These are phyloP conservation scores for Mesorhabditis spiculigera DNA, from an alignment of 2,888 invertebrate genomes.

Conservation along the genomic window DNA sequence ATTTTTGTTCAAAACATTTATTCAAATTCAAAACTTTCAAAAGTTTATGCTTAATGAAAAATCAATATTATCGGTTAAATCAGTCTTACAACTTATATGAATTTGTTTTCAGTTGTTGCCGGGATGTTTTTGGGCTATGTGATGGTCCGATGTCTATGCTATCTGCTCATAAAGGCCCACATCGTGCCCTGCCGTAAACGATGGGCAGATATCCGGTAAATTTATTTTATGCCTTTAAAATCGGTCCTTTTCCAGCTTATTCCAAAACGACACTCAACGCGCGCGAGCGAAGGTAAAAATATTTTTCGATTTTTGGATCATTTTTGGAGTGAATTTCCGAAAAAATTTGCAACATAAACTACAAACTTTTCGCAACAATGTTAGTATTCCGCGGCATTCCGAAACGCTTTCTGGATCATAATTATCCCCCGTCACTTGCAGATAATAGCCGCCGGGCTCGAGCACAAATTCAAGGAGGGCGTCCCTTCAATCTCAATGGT, in stretches of 20 bases:
- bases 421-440: not conserved
- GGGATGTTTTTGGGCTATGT: not conserved
- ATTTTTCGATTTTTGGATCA: not conserved
- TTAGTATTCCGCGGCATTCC: too few species aligned
- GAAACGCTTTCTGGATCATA: too few species aligned
- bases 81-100: not conserved
- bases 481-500: constrained; percentile 1
- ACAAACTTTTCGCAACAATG: not conserved
- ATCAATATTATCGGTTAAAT: not conserved
- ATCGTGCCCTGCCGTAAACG: not conserved
- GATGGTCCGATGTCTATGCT: not conserved
- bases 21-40: not conserved
- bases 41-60: not conserved
- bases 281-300: not conserved
- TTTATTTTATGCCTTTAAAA: not conserved
- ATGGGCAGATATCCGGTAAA: not conserved
- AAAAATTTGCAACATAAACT: too few species aligned
- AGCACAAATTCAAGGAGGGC: constrained; percentile 4
- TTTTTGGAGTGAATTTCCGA: not conserved
- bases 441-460: not conserved
- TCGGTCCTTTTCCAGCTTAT: not conserved
- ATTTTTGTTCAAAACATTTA: not conserved
- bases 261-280: not conserved
- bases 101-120: not conserved
- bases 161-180: not conserved